These are phyloP conservation scores for Oscheius myriophilus DNA, from an alignment of 2,888 invertebrate genomes.

Conservation along the genomic window DNA sequence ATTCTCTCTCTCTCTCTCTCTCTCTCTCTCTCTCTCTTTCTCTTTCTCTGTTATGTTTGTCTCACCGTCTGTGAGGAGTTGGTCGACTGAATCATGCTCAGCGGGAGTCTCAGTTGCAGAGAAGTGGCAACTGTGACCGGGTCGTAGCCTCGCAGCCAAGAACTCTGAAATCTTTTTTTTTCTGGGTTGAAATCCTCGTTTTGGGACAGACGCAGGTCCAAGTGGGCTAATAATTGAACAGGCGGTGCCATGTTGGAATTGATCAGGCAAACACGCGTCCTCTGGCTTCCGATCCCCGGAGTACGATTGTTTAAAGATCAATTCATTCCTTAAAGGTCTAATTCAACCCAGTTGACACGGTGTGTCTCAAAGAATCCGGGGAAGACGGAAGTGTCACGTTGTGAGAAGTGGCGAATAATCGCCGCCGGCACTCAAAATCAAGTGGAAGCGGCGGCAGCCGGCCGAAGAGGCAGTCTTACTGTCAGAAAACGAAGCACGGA, in stretches of 20 bases:
- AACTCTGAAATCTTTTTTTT: no score
- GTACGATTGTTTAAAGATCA: no score
- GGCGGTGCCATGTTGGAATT: slow-evolving; percentile 6
- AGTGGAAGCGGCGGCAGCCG: no score
- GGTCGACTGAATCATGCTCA: slow-evolving; percentile 31
- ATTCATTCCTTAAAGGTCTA: not conserved
- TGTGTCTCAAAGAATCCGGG: not conserved
- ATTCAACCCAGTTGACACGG: not conserved
- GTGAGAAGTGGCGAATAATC: slow-evolving; percentile 19
- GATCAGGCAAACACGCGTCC: slow-evolving; percentile 22
- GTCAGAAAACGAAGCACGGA: no score
- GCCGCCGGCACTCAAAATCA: slow-evolving; percentile 8
- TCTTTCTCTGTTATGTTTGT: no score
- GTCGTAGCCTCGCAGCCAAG: slow-evolving; percentile 32
- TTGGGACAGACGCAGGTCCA: not conserved
- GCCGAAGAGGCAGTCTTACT: no score
- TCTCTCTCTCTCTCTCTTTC: no score
- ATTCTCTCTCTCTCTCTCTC: no score
- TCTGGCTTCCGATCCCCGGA: no score
- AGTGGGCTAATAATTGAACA: slow-evolving; percentile 11
- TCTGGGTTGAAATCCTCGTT: not conserved
- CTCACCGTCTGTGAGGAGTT: not conserved
- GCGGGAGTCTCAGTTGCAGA: slow-evolving; percentile 27
- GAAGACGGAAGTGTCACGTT: not conserved
- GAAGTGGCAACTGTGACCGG: slow-evolving; percentile 36